Evolutionary conservation across 2,888 invertebrate genomes (phyloP), one percentile per base, ranked within the genome.

Genomic region (Mechanitis mazaeus): DNA sequence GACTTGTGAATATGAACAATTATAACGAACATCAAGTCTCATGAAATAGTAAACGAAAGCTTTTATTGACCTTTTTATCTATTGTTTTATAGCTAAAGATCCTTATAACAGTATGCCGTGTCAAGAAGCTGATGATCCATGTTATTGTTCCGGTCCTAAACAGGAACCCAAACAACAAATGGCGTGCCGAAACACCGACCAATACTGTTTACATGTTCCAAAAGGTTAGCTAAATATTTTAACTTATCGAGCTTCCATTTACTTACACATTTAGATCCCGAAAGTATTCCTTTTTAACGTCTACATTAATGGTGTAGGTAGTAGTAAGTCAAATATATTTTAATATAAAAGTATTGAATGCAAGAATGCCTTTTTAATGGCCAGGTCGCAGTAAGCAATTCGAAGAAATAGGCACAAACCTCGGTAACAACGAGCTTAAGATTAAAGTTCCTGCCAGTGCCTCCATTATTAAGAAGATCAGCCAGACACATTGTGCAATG

Each of bases 341-440:
- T 53, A 63, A 69, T 66, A 68, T 67, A 69, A 74, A 71, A 75
- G 72, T 75, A 75, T 60, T 59, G 56, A 61, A 67, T 64, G 78
- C 70, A 80, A 80, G 79, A 75, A 74, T 69, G 74, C 76, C 84
- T 85, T 87, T 73, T 87, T 87, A 71, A 79, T 87, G 82, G 82
- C 77, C 89, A 90, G 89, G 88, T 87, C 85, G 79, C 78, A 83
- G 74, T 78, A 85, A 85, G 72, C 80, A 81, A 75, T 90, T 81
- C 68, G 89, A 90, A 80, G 89, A 90, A 75, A 84, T 90, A 81
- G 88, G 87, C 72, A 80, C 84, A 54, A 84, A 71, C 72, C 74
- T 87, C 74, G 78, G 77, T 72, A 89, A 85, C 71, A 88, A 88
- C 74, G 89, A 89, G 71, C 79, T 89, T 68, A 90, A 84, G 78